A percentile compares a stretch with the other conserved stretches of the same genome.
Evolutionary conservation across 1,140 invertebrate genomes (phyloP).

Genomic region (Maconellicoccus hirsutus): DNA sequence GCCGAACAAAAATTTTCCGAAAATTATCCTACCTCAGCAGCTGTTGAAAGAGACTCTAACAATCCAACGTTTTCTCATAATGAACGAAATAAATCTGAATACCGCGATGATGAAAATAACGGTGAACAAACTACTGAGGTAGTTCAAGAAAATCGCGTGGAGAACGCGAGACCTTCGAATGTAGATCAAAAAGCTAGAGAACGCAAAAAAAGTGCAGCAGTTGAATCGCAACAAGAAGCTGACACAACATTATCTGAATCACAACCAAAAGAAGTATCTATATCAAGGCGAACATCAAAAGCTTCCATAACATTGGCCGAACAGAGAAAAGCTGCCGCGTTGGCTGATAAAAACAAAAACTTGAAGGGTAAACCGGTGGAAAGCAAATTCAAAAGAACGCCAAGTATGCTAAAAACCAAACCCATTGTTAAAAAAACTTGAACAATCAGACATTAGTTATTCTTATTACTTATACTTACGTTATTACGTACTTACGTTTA

Average conservation of each 20-base stretch:
- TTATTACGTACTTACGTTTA: too few relatives aligned
- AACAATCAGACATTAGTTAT: too few relatives aligned
- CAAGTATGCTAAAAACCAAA: background rate
- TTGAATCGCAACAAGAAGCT: background rate
- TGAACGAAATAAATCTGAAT: background rate
- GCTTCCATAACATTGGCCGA: background rate
- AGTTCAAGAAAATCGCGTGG: background rate
- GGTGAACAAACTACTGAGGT: background rate
- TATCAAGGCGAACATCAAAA: background rate
- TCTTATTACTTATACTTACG: too few relatives aligned
- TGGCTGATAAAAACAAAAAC: background rate
- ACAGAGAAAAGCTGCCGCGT: background rate
- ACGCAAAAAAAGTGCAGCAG: background rate
- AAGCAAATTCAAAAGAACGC: slow-evolving; percentile 2
- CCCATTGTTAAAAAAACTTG: background rate
- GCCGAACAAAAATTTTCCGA: background rate
- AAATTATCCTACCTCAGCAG: background rate
- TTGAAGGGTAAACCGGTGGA: background rate
- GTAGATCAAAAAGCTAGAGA: background rate
- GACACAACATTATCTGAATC: background rate
- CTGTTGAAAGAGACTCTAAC: background rate
- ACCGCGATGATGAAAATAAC: background rate
- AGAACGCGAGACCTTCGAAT: background rate
- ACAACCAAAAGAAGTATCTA: background rate
- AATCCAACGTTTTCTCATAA: background rate